Conservation (phyloP, 2,113 vertebrate genomes). For the Oryzias celebensis region DNA sequence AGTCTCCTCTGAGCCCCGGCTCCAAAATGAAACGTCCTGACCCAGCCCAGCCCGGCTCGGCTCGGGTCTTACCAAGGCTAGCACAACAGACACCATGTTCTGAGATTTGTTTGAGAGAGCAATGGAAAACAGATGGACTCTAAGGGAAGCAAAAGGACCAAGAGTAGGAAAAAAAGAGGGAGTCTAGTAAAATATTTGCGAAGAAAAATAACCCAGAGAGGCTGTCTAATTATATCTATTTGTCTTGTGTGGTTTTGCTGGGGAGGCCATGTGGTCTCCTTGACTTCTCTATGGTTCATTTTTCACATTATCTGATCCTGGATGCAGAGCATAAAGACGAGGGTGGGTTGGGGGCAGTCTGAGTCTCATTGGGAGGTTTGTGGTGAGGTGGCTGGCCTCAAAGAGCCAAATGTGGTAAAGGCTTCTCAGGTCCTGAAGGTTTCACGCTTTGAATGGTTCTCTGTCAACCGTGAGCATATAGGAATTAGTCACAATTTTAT, state of each 20-base stretch:
- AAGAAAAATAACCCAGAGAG: conserved; percentile 85
- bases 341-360: conserved; percentile 40
- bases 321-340: conserved; percentile 52
- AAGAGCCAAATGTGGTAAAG: conserved; percentile 39
- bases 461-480: conserved; percentile 30
- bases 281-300: conserved; percentile 72
- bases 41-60: conserved; percentile 44
- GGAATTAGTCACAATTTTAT: conserved; percentile 47
- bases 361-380: conserved; percentile 52
- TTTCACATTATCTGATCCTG: conserved; percentile 76
- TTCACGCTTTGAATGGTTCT: conserved; percentile 42
- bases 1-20: conserved; percentile 54
- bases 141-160: conserved; percentile 49
- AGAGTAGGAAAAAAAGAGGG: conserved; percentile 65
- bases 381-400: conserved; percentile 34
- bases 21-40: conserved; percentile 61
- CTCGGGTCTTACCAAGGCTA: conserved; percentile 47
- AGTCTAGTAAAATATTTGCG: conserved; percentile 84
- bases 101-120: conserved; percentile 76
- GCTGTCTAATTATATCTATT: conserved; percentile 81
- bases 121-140: conserved; percentile 84
- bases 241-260: conserved; percentile 79
- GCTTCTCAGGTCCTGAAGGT: conserved; percentile 43
- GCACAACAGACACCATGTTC: conserved; percentile 59
- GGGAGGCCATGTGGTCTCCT: conserved; percentile 69